Evolutionary conservation across 2,113 vertebrate species (phyloP).

Genomic region (Ictalurus furcatus): DNA sequence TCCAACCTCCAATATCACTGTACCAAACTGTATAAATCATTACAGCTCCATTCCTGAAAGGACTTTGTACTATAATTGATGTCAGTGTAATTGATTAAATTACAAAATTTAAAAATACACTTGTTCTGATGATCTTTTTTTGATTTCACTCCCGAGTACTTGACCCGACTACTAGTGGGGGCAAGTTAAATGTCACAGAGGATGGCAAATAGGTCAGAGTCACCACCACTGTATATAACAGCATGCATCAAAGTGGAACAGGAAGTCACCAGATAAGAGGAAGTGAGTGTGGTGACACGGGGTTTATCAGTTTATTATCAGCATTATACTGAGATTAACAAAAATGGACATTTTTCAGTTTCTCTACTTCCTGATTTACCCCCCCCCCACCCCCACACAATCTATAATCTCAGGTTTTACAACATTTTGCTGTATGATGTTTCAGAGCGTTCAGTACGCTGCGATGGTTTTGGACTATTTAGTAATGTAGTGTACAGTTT

Average conservation of each 20-base stretch:
- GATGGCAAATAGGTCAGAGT: background rate
- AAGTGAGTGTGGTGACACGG: background rate
- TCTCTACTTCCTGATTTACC: background rate
- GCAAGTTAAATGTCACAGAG: background rate
- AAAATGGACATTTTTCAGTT: background rate
- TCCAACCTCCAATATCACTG: background rate
- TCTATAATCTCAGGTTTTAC: background rate
- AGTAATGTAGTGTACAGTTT: background rate
- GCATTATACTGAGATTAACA: background rate
- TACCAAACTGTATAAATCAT: background rate
- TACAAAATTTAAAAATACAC: background rate
- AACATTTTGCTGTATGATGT: background rate
- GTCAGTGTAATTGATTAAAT: background rate
- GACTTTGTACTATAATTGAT: background rate
- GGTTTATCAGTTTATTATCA: background rate
- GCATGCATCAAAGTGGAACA: conserved; percentile 14
- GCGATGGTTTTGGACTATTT: background rate
- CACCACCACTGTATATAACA: background rate
- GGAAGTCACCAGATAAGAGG: conserved; percentile 20
- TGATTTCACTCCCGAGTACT: background rate
- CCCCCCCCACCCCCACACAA: background rate
- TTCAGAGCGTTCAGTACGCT: background rate
- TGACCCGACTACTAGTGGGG: background rate
- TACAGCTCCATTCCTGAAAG: background rate
- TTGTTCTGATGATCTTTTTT: background rate